phyloP scores from a whole-genome alignment of 2,888 invertebrate species.

The Drosophila bunnanda region DNA sequence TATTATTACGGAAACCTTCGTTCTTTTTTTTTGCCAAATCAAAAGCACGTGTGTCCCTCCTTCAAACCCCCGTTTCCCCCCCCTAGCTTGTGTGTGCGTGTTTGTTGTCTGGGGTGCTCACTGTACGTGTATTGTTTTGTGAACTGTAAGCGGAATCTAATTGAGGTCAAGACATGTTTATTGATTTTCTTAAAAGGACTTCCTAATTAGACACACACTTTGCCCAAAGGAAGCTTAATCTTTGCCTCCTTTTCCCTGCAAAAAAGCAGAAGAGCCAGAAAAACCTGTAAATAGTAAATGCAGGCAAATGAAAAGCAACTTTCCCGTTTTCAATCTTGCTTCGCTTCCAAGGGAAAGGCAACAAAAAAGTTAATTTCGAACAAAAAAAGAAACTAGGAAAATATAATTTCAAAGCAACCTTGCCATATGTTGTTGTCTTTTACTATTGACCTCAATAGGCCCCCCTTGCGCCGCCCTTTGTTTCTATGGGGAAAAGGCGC shows the following conservation, averaged over 20 bases:
- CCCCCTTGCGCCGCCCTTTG: slow-evolving; percentile 47
- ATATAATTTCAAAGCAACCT: slow-evolving; percentile 79
- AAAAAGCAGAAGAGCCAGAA: not conserved
- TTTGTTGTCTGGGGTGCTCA: slow-evolving; percentile 72
- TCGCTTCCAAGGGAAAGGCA: slow-evolving; percentile 22
- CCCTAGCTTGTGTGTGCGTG: slow-evolving; percentile 40
- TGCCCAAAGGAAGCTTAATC: slow-evolving; percentile 48
- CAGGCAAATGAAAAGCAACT: slow-evolving; percentile 11
- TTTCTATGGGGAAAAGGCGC: slow-evolving; percentile 72
- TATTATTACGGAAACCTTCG: slow-evolving; percentile 50
- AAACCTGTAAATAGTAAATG: slow-evolving; percentile 27
- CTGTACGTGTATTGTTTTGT: slow-evolving; percentile 69
- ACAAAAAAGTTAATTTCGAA: slow-evolving; percentile 71
- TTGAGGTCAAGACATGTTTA: slow-evolving; percentile 83
- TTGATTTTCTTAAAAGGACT: slow-evolving; percentile 82
- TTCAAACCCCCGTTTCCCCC: not conserved
- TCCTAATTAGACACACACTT: slow-evolving; percentile 81
- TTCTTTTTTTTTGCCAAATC: slow-evolving; percentile 59
- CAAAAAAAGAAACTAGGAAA: slow-evolving; percentile 52
- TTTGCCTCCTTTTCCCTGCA: slow-evolving; percentile 5
- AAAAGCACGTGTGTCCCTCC: slow-evolving; percentile 72
- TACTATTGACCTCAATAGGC: slow-evolving; percentile 76
- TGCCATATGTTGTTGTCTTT: slow-evolving; percentile 79
- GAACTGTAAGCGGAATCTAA: slow-evolving; percentile 81
- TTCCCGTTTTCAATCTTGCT: slow-evolving; percentile 22